Percentiles rank a stretch among this genome's conserved stretches.
Evolutionary conservation across 2,888 invertebrate species (phyloP).

Genomic region (Blastobasis adustella): DNA sequence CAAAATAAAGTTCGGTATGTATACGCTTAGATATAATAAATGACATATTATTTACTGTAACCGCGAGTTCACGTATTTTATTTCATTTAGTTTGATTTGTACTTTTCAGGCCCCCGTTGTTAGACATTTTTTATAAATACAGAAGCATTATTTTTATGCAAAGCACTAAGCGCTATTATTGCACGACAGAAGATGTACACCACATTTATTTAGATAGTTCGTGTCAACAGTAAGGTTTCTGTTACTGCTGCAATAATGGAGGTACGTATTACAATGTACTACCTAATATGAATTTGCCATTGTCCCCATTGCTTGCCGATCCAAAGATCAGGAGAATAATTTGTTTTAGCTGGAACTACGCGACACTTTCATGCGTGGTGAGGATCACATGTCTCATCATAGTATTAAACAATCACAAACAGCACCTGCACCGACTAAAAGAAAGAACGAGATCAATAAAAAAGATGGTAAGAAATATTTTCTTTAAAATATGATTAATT

Average conservation of each 20-base stretch:
- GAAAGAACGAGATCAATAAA: constrained; percentile 35
- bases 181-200: constrained; percentile 35
- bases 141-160: constrained; percentile 29
- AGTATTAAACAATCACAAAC: constrained; percentile 33
- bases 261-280: constrained; percentile 26
- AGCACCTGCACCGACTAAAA: constrained; percentile 28
- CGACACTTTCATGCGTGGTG: constrained; percentile 44
- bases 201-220: constrained; percentile 26
- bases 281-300: neutral
- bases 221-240: no score
- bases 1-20: constrained; percentile 44
- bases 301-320: no score
- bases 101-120: constrained; percentile 39
- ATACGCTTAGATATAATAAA: constrained; percentile 3
- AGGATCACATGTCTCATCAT: constrained; percentile 38
- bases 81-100: constrained; percentile 26
- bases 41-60: neutral
- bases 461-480: no score
- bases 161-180: constrained; percentile 19
- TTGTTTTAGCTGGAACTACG: constrained; percentile 40
- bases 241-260: constrained; percentile 35
- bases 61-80: neutral
- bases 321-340: constrained; percentile 3
- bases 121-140: no score
- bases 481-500: no score